These are phyloP conservation scores for Lycophotia porphyrea DNA, from an alignment of 2,888 invertebrate species.

Conservation along the genomic window DNA sequence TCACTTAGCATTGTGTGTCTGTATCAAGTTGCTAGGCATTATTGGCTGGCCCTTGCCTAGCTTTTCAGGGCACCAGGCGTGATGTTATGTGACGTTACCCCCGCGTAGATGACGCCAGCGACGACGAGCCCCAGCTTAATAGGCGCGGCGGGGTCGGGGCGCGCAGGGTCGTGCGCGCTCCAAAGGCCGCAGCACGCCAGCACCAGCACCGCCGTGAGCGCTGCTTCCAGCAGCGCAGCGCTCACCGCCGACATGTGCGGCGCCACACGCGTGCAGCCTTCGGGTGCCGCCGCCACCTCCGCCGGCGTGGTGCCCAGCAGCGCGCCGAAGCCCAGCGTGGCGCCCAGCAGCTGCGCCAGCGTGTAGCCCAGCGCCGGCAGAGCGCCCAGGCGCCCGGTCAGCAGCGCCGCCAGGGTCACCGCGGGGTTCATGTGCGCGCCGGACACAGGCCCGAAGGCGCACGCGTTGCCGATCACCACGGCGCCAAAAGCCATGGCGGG, in stretches of 20 bases:
- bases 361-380: constrained; percentile 74
- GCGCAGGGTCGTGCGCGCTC: constrained; percentile 74
- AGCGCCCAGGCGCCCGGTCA: constrained; percentile 87
- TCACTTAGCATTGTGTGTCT: not conserved
- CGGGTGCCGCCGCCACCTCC: constrained; percentile 36
- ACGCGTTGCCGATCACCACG: constrained; percentile 77
- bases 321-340: constrained; percentile 76
- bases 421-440: constrained; percentile 95
- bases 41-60: not conserved
- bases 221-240: constrained; percentile 74
- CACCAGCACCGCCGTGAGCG: constrained; percentile 77
- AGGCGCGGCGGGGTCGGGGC: constrained; percentile 77
- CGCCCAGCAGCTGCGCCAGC: constrained; percentile 79
- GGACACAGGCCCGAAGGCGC: constrained; percentile 92
- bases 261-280: constrained; percentile 69
- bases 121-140: constrained; percentile 83
- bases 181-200: constrained; percentile 79
- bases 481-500: constrained; percentile 83
- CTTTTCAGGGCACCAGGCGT: too few relatives aligned
- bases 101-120: constrained; percentile 82
- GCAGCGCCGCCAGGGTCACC: constrained; percentile 92
- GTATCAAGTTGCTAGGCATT: not conserved
- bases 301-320: constrained; percentile 71
- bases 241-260: constrained; percentile 64
- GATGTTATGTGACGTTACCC: constrained; percentile 66